These are phyloP conservation scores for Coranthus polyacanthus DNA, from an alignment of 2,797 vertebrate genomes.

Conservation along the genomic window DNA sequence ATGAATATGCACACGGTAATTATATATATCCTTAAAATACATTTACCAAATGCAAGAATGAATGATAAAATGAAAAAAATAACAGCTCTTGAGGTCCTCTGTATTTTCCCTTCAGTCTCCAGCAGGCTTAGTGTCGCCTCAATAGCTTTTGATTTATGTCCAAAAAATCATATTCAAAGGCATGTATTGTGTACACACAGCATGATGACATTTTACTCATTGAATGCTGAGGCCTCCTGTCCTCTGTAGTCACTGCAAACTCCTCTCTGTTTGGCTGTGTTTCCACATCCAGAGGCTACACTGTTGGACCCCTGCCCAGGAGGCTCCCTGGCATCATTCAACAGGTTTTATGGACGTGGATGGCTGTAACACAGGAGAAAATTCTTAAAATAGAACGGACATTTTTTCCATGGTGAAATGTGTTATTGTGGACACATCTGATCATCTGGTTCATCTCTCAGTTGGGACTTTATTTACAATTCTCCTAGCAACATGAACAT, in stretches of 20 bases:
- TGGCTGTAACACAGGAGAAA: not conserved
- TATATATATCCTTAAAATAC: no score
- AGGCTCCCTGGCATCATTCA: no score
- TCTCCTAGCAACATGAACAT: constrained; percentile 8
- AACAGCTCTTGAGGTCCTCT: not conserved
- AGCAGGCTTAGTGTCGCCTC: not conserved
- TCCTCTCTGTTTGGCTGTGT: not conserved
- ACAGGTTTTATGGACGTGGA: not conserved
- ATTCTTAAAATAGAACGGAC: not conserved
- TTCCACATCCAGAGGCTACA: not conserved
- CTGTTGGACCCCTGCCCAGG: not conserved
- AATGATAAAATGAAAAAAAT: no score
- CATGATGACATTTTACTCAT: not conserved
- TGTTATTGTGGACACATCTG: not conserved
- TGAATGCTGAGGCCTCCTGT: not conserved
- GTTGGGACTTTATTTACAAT: constrained; percentile 13
- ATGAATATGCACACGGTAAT: no score
- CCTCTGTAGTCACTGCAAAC: not conserved
- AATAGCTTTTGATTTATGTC: no score
- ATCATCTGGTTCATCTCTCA: constrained; percentile 1
- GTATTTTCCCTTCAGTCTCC: not conserved
- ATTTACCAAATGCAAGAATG: not conserved
- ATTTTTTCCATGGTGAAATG: not conserved
- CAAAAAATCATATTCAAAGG: no score
- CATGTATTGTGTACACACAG: no score